These are phyloP conservation scores for Petrosia ficiformis DNA, from an alignment of 37 sponge, comb jelly and placozoan genomes.

Conservation along the genomic window DNA sequence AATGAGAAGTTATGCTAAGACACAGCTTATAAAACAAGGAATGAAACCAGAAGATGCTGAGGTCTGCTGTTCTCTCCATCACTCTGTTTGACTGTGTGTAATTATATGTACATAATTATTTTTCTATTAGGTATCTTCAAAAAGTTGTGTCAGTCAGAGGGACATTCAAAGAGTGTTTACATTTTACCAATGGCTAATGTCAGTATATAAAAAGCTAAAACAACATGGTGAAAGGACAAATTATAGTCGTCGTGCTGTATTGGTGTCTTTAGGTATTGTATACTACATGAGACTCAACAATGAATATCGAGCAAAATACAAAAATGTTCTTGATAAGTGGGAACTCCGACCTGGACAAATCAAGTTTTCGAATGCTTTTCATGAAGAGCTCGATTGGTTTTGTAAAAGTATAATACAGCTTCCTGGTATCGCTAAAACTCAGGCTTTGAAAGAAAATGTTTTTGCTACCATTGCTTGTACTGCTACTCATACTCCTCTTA, in stretches of 20 bases:
- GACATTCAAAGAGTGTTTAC: conserved; percentile 91
- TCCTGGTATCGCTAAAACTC: conserved; percentile 83
- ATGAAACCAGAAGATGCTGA: conserved; percentile 14
- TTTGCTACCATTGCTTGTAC: conserved; percentile 85
- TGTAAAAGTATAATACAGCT: conserved; percentile 54
- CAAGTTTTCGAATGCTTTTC: conserved; percentile 33
- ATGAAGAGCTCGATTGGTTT: conserved; percentile 63
- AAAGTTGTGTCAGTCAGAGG: conserved; percentile 80
- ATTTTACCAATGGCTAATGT: conserved; percentile 62
- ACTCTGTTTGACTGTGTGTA: no score
- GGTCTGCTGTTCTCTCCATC: no score
- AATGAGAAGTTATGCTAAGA: conserved; percentile 69
- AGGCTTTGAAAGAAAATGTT: conserved; percentile 90
- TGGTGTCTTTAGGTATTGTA: conserved; percentile 80
- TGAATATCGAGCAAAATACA: conserved; percentile 39
- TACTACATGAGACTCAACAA: conserved; percentile 84
- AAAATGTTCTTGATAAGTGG: conserved; percentile 17
- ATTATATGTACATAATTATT: background rate
- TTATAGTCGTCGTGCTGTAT: conserved; percentile 47
- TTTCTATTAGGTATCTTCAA: conserved; percentile 27
- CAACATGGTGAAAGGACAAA: conserved; percentile 18
- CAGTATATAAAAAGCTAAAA: conserved; percentile 26
- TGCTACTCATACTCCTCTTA: conserved; percentile 77
- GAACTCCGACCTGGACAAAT: conserved; percentile 18
- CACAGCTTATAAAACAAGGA: conserved; percentile 40